phyloP scores from a whole-genome alignment of 1,140 invertebrate genomes.

The Drosophila chauvacae region DNA sequence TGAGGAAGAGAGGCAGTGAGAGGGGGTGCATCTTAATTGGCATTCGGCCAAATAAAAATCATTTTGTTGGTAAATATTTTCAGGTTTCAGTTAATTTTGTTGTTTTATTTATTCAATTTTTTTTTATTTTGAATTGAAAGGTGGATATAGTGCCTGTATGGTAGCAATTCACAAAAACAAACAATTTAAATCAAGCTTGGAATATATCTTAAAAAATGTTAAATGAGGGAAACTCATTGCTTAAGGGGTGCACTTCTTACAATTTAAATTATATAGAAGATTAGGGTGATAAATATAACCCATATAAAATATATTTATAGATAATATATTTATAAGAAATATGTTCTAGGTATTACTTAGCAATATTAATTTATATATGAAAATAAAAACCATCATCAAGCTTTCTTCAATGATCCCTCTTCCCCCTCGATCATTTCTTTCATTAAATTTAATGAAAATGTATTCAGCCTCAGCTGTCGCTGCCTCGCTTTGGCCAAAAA shows the following conservation, averaged over 20 bases:
- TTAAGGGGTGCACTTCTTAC: neutral
- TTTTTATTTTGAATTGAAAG: conserved; percentile 3
- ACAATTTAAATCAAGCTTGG: neutral
- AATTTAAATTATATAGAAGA: neutral
- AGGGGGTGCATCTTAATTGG: conserved; percentile 55
- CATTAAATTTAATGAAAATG: conserved; percentile 27
- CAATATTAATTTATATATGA: neutral
- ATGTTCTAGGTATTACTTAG: neutral
- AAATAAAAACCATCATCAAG: neutral
- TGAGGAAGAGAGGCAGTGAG: neutral
- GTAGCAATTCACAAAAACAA: neutral
- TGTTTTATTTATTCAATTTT: neutral
- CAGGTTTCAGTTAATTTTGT: conserved; percentile 30
- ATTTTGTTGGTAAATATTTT: conserved; percentile 52
- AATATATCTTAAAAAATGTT: neutral
- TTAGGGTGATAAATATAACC: neutral
- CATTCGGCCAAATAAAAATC: conserved; percentile 55
- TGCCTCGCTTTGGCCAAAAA: conserved; percentile 3
- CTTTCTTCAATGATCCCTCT: neutral
- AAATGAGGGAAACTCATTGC: neutral
- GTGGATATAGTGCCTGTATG: neutral
- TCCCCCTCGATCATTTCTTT: neutral
- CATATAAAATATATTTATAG: neutral
- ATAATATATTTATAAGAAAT: neutral
- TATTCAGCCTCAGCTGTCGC: neutral